Conservation (phyloP, 2,888 invertebrate species). For the Seira ritae region DNA sequence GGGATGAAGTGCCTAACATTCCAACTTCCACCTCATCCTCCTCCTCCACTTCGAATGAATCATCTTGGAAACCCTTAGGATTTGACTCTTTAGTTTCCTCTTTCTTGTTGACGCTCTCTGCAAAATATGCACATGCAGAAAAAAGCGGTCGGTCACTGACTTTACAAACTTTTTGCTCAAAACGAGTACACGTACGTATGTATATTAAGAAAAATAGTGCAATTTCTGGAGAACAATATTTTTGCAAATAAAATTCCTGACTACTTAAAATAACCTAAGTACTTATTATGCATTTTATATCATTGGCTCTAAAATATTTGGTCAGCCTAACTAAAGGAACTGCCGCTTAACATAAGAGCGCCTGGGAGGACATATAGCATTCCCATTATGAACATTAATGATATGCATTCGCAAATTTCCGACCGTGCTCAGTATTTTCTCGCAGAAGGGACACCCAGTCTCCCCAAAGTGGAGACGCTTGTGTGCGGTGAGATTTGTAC, state of each 20-base stretch:
- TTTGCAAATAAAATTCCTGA: too few relatives aligned
- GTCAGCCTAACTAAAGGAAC: slow-evolving; percentile 21
- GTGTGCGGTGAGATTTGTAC: slow-evolving; percentile 68
- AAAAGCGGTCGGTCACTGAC: neutral
- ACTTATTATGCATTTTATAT: too few relatives aligned
- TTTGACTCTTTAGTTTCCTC: neutral
- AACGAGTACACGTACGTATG: too few relatives aligned
- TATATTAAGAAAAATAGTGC: too few relatives aligned
- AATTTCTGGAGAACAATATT: too few relatives aligned
- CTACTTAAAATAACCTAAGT: too few relatives aligned
- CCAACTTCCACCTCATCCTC: slow-evolving; percentile 30
- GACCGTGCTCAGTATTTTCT: slow-evolving; percentile 65
- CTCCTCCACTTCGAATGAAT: neutral
- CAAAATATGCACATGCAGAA: neutral
- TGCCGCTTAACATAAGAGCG: slow-evolving; percentile 52
- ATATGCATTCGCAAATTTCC: slow-evolving; percentile 68
- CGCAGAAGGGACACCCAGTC: slow-evolving; percentile 68
- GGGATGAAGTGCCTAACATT: slow-evolving; percentile 9
- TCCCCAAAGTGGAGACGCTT: slow-evolving; percentile 68
- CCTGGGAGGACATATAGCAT: slow-evolving; percentile 51
- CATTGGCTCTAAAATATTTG: slow-evolving; percentile 1
- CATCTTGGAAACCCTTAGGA: neutral
- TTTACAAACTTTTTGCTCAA: too few relatives aligned
- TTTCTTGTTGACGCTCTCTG: neutral
- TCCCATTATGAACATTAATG: slow-evolving; percentile 63